phyloP scores from a whole-genome alignment of 2,113 vertebrate genomes.

The Macrotis lagotis region DNA sequence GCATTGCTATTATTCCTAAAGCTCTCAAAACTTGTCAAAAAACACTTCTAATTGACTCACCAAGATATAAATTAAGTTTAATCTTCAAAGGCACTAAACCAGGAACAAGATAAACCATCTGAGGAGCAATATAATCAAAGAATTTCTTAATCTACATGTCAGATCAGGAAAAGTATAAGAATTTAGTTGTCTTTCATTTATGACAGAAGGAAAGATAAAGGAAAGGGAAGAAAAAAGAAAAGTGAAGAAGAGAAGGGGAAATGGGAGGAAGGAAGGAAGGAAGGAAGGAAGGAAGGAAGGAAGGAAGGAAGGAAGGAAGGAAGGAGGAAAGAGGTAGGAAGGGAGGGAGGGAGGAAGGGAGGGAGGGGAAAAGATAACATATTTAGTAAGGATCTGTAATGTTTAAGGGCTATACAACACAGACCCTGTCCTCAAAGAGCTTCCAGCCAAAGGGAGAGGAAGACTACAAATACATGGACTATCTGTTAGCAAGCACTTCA shows the following conservation, averaged over 20 bases:
- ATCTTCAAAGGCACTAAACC: background rate
- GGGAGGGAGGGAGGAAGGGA: too few species aligned
- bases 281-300: too few species aligned
- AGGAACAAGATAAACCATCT: background rate
- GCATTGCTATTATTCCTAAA: background rate
- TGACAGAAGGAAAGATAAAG: background rate
- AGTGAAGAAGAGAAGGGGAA: too few species aligned
- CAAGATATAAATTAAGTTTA: background rate
- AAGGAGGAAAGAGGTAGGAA: too few species aligned
- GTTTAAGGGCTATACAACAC: background rate
- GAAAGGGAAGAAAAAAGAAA: too few species aligned
- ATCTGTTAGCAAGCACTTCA: background rate
- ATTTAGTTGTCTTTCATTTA: background rate
- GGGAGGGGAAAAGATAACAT: background rate
- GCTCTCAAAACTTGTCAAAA: background rate
- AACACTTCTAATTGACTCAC: background rate
- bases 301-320: too few species aligned
- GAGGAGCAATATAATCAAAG: background rate
- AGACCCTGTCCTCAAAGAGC: background rate
- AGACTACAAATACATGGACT: background rate
- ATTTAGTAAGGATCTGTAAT: background rate
- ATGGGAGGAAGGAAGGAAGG: too few species aligned
- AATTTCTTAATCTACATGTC: background rate
- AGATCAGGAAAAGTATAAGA: background rate
- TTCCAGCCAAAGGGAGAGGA: background rate